Evolutionary conservation across 2,113 vertebrate genomes (phyloP).

Genomic region (Mesocricetus auratus): DNA sequence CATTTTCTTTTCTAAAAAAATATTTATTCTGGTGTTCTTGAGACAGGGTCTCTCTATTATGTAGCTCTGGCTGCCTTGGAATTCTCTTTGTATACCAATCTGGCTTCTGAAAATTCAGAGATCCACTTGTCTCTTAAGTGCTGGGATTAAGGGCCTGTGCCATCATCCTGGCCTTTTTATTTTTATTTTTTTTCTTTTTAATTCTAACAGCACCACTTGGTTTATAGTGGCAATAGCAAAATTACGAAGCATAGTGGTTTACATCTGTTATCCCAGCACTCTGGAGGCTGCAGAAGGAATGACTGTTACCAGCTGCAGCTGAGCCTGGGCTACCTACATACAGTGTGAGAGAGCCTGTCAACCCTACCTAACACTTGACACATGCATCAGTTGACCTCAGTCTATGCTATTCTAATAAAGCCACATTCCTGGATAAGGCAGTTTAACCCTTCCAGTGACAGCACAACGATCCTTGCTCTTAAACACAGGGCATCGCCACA

Average conservation of each 20-base stretch:
- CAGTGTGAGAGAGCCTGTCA: neutral
- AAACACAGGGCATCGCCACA: rapidly evolving
- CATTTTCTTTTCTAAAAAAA: neutral
- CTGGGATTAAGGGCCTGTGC: neutral
- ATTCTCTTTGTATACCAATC: neutral
- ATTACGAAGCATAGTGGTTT: neutral
- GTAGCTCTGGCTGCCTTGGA: neutral
- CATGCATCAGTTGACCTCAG: neutral
- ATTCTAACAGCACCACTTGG: neutral
- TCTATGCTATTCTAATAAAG: neutral
- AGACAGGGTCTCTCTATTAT: neutral
- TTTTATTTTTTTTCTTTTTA: neutral
- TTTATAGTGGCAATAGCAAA: neutral
- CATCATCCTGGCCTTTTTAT: neutral
- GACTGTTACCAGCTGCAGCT: neutral
- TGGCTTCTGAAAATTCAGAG: neutral
- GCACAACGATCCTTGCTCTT: neutral
- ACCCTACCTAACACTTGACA: neutral
- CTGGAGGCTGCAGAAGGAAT: neutral
- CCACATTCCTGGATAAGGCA: neutral
- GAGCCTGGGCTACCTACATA: neutral
- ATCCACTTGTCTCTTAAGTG: neutral
- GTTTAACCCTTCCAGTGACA: neutral
- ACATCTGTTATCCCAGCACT: neutral
- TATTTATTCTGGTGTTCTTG: neutral